Conservation (phyloP, 2,113 vertebrate species). For the Marcusenius ussheri region DNA sequence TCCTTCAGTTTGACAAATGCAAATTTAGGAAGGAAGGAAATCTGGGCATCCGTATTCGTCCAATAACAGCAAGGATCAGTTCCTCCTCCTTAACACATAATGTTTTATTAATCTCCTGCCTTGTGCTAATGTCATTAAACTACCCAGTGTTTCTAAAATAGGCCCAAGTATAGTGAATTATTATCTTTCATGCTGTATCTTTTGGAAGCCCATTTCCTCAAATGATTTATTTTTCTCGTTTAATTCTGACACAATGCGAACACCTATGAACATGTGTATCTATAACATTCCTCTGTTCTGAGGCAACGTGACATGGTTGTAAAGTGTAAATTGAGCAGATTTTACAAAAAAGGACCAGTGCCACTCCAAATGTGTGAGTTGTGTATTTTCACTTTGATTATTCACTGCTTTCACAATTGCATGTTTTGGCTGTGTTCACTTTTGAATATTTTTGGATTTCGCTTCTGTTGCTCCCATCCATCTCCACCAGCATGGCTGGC, state of each 20-base stretch:
- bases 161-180: not conserved
- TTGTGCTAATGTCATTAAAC: not conserved
- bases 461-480: not conserved
- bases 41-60: not conserved
- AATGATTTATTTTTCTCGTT: not conserved
- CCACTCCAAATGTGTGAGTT: not conserved
- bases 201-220: not conserved
- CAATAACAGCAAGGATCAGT: not conserved
- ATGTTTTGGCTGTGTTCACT: not conserved
- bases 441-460: not conserved
- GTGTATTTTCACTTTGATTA: not conserved
- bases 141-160: not conserved
- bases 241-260: not conserved
- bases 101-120: conserved; percentile 10
- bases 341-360: not conserved
- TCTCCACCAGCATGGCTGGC: not conserved
- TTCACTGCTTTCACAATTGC: not conserved
- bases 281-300: not conserved
- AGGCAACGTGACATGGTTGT: not conserved
- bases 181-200: not conserved
- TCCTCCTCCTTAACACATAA: not conserved
- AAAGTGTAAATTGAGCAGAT: not conserved
- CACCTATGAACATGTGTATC: not conserved
- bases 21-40: not conserved
- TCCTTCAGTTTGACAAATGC: not conserved